Evolutionary conservation across 2,888 invertebrate species (phyloP).

Genomic region (Serrognathus titanus): DNA sequence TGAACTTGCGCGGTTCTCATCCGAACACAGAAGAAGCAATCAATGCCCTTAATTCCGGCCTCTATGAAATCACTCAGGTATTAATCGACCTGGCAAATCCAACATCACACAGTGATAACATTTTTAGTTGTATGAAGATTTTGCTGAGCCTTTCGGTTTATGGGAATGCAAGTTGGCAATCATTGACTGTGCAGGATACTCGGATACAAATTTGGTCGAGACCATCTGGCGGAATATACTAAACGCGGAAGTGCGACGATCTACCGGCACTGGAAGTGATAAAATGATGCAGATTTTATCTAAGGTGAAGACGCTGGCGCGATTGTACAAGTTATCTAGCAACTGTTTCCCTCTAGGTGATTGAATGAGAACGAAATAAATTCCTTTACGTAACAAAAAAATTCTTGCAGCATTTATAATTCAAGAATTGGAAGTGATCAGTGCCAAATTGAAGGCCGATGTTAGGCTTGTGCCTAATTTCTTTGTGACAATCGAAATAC

Average conservation of each 20-base stretch:
- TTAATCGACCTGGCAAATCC: too few relatives aligned
- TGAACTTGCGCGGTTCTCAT: slow-evolving; percentile 46
- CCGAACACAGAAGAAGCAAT: slow-evolving; percentile 55
- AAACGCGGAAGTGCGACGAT: slow-evolving; percentile 55
- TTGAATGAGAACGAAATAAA: slow-evolving; percentile 31
- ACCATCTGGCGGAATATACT: slow-evolving; percentile 89
- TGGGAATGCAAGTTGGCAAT: slow-evolving; percentile 95
- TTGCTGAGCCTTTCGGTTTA: slow-evolving; percentile 84
- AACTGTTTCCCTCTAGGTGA: slow-evolving; percentile 85
- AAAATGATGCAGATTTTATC: slow-evolving; percentile 66
- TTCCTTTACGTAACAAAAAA: slow-evolving; percentile 7
- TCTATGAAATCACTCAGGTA: slow-evolving; percentile 85
- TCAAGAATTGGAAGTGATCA: slow-evolving; percentile 72
- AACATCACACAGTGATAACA: not conserved
- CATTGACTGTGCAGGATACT: slow-evolving; percentile 90
- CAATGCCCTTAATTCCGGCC: slow-evolving; percentile 70
- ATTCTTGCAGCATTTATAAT: slow-evolving; percentile 65
- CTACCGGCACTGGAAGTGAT: slow-evolving; percentile 53
- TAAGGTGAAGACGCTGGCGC: slow-evolving; percentile 73
- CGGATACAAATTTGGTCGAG: slow-evolving; percentile 83
- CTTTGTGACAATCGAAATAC: slow-evolving; percentile 72
- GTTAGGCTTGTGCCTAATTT: slow-evolving; percentile 70
- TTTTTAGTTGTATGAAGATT: slow-evolving; percentile 79
- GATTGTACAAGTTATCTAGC: slow-evolving; percentile 75
- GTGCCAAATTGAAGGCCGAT: slow-evolving; percentile 68